Evolutionary conservation across 2,888 invertebrate species (phyloP), one percentile per base, ranked within the genome.

Genomic region (Brenthis ino): DNA sequence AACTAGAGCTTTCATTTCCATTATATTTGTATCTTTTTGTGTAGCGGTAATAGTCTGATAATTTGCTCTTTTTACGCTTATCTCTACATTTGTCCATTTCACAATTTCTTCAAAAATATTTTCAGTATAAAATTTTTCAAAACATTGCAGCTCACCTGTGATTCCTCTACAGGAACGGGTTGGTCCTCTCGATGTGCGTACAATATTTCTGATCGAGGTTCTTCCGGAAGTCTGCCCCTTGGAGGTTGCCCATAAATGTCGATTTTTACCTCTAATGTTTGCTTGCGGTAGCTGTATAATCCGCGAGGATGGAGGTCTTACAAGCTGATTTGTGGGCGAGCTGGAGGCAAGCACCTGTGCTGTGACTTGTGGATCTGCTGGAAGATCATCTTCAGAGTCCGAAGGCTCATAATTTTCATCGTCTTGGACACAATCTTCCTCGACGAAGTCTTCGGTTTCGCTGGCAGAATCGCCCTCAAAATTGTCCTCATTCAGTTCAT

Each of bases 1-100:
- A 57, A 74, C 55, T 13, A 75, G 54, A 57, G 75, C 71, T 55
- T 69, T 64, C 33, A 67, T 66, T 69, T 72, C 72, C 57, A 16
- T 53, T 48, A 51, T 33, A 65, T 63, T 58, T 50, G 65, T 68
- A 11, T 54, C 47, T 37, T 51, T 20, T 28, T 57, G 16, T 64
- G 51, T 61, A 16, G 58, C 33, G 33, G 33, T 33, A 33, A 33
- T 33, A 33, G 33, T 33, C 33, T 33, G 33, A 33, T 33, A 33
- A 33, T 33, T 33, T 33, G 33, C 33, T 33, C 33, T 33, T 33
- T 33, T 33, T 58, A 14, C 58, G n/a, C 13, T 13, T 43, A 24
- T 47, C 12, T 13, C 48, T 16, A 58, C n/a, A 47, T 43, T 16
- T 58, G 6, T 58, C 48, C 58, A 20, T 48, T 58, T 16, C 13